Evolutionary conservation across 2,797 vertebrate genomes (phyloP), one percentile per base, ranked within the genome.

Genomic region (Diglossa cyanea): DNA sequence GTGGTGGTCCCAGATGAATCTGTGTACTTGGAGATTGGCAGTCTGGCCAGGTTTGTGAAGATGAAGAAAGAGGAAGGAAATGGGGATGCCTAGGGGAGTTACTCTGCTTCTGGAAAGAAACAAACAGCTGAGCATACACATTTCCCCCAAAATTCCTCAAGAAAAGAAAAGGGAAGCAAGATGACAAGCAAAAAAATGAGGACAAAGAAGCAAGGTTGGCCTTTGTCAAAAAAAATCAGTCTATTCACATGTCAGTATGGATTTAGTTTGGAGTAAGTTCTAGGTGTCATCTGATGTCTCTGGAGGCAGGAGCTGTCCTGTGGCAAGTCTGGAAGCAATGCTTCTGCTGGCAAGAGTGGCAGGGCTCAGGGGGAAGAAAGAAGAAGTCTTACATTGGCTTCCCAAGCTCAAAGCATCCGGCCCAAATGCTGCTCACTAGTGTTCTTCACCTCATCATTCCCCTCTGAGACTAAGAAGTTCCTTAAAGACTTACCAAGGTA

Each of bases 1-100:
- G 1, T 0, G 0, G 28, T 65, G 6, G 25, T 85, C 10, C 47
- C 44, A 65, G 50, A 23, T 53, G 17, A 80, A 72, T 40, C 25
- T 62, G 13, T 65, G 35, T 33, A 12, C 20, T 39, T 71, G 20
- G 30, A 9, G 9, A 58, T 11, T 13, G 12, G 8, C 17, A 74
- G 40, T 16, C 23, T 72, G 33, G 44, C 10, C 28, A 44, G 21
- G 4, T 63, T 92, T 71, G 26, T 61, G 48, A 82, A 31, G 20
- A 47, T 21, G 4, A 58, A n/a, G 45, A 51, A 82, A 14, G 17
- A 39, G 7, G 30, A 17, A 87, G n/a, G 40, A 67, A 24, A 61
- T 40, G 6, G 39, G 4, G 28, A 33, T 63, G 14, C 3, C 16
- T 57, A 33, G n/a, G 0, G 3, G 4, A 54, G 15, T 58, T 71